Evolutionary conservation across 2,797 vertebrate genomes (phyloP), one percentile per base, ranked within the genome.

Genomic region (Alcedo atthis): DNA sequence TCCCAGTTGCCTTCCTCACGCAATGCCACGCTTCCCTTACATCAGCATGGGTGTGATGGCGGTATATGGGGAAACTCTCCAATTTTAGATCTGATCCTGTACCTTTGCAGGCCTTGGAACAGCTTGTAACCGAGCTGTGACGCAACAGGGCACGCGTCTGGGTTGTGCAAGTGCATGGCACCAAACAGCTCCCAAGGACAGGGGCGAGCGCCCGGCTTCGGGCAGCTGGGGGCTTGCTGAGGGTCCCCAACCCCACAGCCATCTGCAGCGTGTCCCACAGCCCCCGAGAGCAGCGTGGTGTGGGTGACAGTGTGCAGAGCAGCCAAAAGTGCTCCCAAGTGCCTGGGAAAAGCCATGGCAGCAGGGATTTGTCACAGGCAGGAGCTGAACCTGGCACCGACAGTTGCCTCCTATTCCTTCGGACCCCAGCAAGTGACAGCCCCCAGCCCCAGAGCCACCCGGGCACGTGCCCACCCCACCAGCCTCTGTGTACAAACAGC

Each of bases 211-310:
- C 58, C 58, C 1, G 3, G 66, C 19, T 24, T 63, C 1, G 6
- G 62, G 61, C 25, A 22, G 77, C 57, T 18, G 8, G 0, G 7
- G 37, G 42, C 35, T 32, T 87, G 25, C 21, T 5, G 0, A 7
- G 48, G 32, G 14, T 73, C 58, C 30, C 7, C 0, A 2, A 20
- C 13, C 76, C 71, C 24, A 5, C 69, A 48, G 19, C 71, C 32
- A 3, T 0, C 77, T 16, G 73, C 4, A 24, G 4, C 3, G 0
- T 3, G 4, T 43, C 59, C 75, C 53, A 16, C 5, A 2, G 57
- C 57, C 22, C 35, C 2, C 0, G 22, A 24, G 55, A 62, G 28
- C 1, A 18, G 54, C 19, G 35, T 0, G 0, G 5, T 0, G 8
- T 4, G 25, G 49, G 10, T 10, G 67, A 46, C 46, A 35, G 46